A percentile compares a stretch with the other conserved stretches of the same genome.
These are phyloP conservation scores for Xiphydria camelus DNA, from an alignment of 2,888 invertebrate genomes.

Conservation along the genomic window DNA sequence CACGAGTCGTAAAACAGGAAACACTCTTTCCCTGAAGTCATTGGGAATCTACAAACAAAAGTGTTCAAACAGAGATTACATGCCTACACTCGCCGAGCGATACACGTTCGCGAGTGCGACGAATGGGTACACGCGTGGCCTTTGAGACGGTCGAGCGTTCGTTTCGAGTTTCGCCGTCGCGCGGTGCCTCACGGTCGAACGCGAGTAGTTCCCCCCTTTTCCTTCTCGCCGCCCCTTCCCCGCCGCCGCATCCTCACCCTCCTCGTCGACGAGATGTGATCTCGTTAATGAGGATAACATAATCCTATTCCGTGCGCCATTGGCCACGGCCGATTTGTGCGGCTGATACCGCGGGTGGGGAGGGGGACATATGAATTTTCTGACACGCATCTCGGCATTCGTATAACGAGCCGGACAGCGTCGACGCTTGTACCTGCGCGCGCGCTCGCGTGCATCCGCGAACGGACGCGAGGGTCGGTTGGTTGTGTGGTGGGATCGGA, in stretches of 20 bases:
- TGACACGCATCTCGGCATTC: conserved; percentile 29
- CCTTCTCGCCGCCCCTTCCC: no score
- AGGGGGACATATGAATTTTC: conserved; percentile 24
- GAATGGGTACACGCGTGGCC: no score
- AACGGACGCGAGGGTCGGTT: no score
- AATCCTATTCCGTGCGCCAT: conserved; percentile 36
- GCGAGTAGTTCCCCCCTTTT: no score
- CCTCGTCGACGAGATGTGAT: conserved; percentile 32
- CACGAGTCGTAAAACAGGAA: conserved; percentile 26
- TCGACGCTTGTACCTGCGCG: no score
- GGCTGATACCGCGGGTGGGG: no score
- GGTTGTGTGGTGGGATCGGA: no score
- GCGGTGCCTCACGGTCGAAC: no score
- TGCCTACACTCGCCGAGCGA: no score
- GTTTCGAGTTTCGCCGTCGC: conserved; percentile 19
- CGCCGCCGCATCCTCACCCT: no score
- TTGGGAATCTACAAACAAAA: conserved; percentile 29
- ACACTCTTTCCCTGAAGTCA: conserved; percentile 27
- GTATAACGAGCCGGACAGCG: conserved; percentile 33
- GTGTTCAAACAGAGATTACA: conserved; percentile 31
- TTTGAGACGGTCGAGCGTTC: conserved; percentile 11
- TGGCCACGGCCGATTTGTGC: conserved; percentile 21
- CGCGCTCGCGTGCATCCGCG: no score
- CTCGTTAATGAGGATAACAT: conserved; percentile 34
- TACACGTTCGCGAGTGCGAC: no score